A percentile compares a stretch with the other conserved stretches of the same genome.
These are phyloP conservation scores for Anabas testudineus DNA, from an alignment of 2,797 vertebrate genomes.

Conservation along the genomic window DNA sequence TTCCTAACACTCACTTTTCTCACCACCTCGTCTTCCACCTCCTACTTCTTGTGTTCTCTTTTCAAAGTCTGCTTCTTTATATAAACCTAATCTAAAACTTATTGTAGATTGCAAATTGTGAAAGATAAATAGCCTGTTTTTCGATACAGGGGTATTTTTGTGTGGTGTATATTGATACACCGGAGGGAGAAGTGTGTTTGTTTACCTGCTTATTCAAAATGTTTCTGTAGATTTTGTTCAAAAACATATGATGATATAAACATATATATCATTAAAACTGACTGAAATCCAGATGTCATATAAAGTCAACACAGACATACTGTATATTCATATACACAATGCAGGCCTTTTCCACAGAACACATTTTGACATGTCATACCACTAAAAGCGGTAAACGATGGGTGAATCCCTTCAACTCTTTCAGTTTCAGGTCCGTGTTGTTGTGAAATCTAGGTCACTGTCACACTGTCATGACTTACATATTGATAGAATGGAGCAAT, in stretches of 20 bases:
- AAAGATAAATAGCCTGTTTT: background rate
- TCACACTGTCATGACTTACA: background rate
- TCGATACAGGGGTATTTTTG: background rate
- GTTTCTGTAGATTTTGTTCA: background rate
- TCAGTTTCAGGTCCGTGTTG: background rate
- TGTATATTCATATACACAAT: too few relatives aligned
- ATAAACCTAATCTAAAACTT: background rate
- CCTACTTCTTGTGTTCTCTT: background rate
- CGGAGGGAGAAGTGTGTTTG: background rate
- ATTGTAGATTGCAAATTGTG: background rate
- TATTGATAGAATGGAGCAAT: background rate
- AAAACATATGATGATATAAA: too few relatives aligned
- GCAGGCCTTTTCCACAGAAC: background rate
- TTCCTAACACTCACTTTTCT: conserved; percentile 3
- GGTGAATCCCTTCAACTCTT: background rate
- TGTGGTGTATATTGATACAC: background rate
- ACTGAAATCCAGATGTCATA: too few relatives aligned
- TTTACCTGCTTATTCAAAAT: background rate
- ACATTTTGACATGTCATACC: background rate
- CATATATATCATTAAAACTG: too few relatives aligned
- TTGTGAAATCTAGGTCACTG: background rate
- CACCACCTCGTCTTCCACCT: background rate
- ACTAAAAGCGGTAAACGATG: background rate
- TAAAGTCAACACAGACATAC: background rate
- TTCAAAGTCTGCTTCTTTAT: background rate